phyloP scores from a whole-genome alignment of 1,140 invertebrate genomes.

The Acyrthosiphon pisum region DNA sequence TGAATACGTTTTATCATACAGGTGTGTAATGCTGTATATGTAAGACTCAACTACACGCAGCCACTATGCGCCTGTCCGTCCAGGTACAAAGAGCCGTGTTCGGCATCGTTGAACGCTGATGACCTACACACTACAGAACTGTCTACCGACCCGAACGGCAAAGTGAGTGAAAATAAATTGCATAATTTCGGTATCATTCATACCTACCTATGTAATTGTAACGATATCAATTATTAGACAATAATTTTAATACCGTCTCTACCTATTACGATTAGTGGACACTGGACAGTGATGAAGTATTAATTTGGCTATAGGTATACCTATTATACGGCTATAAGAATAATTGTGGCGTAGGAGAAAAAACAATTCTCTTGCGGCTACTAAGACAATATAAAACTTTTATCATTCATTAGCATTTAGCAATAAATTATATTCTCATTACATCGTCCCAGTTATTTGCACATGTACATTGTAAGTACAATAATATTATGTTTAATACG shows the following conservation, averaged over 20 bases:
- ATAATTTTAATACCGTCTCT: too few species aligned
- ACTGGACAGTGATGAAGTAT: neutral
- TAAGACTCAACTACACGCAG: slow-evolving; percentile 89
- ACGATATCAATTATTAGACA: neutral
- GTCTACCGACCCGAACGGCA: slow-evolving; percentile 80
- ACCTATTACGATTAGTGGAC: neutral
- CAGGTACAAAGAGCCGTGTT: slow-evolving; percentile 86
- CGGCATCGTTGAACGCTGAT: slow-evolving; percentile 84
- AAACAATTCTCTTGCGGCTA: neutral
- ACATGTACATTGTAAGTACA: neutral
- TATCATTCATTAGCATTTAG: neutral
- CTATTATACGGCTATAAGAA: neutral
- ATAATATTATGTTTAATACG: neutral
- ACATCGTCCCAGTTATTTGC: neutral
- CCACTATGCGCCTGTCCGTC: slow-evolving; percentile 88
- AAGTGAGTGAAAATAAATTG: slow-evolving; percentile 66
- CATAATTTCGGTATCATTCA: neutral
- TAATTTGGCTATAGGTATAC: neutral
- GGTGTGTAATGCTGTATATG: slow-evolving; percentile 92
- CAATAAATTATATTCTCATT: slow-evolving; percentile 24
- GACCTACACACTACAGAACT: slow-evolving; percentile 91
- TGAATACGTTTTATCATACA: slow-evolving; percentile 62
- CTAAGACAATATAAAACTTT: neutral
- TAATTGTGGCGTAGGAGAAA: neutral
- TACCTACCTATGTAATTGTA: neutral